Percentiles rank a stretch among this genome's conserved stretches.
Evolutionary conservation across 2,113 vertebrate genomes (phyloP).

Genomic region (Peucedramus taeniatus): DNA sequence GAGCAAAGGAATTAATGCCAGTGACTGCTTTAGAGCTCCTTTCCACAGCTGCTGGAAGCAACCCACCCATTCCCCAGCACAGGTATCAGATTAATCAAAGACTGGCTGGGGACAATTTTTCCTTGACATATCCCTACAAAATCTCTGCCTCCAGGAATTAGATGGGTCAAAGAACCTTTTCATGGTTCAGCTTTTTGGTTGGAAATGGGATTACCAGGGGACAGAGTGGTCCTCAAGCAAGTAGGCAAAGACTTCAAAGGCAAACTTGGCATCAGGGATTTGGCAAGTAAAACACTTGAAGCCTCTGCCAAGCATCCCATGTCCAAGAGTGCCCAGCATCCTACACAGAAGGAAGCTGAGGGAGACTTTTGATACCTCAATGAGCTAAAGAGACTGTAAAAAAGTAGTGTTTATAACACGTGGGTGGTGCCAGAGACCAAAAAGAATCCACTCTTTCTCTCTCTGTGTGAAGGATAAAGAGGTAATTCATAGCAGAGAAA

Average conservation of each 20-base stretch:
- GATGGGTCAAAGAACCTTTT: background rate
- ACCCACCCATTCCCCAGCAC: background rate
- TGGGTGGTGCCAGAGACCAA: background rate
- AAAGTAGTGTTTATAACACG: slow-evolving; percentile 13
- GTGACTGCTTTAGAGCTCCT: background rate
- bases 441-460: slow-evolving; percentile 10
- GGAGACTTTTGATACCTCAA: slow-evolving; percentile 49
- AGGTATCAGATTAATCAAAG: background rate
- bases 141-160: background rate
- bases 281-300: background rate
- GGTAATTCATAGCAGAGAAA: slow-evolving; percentile 16
- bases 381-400: slow-evolving; percentile 46
- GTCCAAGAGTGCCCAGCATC: background rate
- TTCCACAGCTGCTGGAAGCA: background rate
- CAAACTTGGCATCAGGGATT: background rate
- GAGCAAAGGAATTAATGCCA: background rate
- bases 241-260: slow-evolving; percentile 18
- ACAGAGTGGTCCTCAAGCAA: background rate
- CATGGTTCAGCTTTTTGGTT: background rate
- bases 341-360: background rate
- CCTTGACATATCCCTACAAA: background rate
- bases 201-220: background rate
- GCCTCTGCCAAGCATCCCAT: background rate
- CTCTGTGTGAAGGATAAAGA: background rate
- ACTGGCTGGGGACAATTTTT: background rate